Base-by-base conservation (phyloP, 2,113 vertebrate genomes). In the Nothobranchius furzeri region DNA sequence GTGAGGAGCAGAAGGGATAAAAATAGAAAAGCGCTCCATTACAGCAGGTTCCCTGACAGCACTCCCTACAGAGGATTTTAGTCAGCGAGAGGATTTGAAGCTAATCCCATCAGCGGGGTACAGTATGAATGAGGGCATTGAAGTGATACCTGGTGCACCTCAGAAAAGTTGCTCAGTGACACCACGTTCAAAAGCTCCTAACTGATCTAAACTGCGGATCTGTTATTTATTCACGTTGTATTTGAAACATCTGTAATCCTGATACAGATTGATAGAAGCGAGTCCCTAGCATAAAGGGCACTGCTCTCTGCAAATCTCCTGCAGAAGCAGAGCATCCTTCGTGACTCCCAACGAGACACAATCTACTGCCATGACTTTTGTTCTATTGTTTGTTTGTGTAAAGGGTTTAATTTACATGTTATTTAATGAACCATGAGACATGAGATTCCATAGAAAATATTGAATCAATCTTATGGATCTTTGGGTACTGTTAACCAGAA, bases 81-180 rank as follows among this genome's bases (percentile, higher is more conserved):
- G 62, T 77, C 76, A 78, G 76, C 54, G 54, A 78, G 81, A 77
- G 87, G 87, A 87, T 90, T 87, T 87, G 64, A 78, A 74, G 82
- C 82, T 90, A 89, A 90, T 90, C 88, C 85, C 76, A 77, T 68
- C 85, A 65, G 68, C 79, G 53, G 79, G 78, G 83, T 87, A 85
- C 86, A 80, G 81, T 83, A 88, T 85, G 82, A 88, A 83, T 62
- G 84, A 89, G 80, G 87, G 72, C 85, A 79, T 45, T 56, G 2
- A 30, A 76, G 67, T 78, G 79, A 88, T 82, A 74, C 85, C 73
- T 30, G 25, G 68, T 17, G 52, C 75, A 76, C 71, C 73, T 66
- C 10, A 0, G 42, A 45, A 69, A 81, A 76, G 71, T 85, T 81
- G 62, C 74, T 82, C 85, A 79, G 66, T 86, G 82, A 76, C 82